Evolutionary conservation across 2,113 vertebrate species (phyloP).

Genomic region (Gulo gulo): DNA sequence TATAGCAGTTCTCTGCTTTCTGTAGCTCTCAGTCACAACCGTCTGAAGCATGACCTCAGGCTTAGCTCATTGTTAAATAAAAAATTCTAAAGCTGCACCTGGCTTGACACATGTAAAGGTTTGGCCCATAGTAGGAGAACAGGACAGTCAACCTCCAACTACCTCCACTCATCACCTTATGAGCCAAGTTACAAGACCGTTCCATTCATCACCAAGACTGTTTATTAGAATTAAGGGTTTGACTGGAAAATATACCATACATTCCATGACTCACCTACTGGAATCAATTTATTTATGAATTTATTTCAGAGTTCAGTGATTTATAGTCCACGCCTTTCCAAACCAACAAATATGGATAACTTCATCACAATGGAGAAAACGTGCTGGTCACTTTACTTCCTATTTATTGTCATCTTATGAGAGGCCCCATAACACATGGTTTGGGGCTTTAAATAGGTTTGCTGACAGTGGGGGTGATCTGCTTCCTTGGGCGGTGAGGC

Average conservation of each 20-base stretch:
- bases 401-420: not conserved
- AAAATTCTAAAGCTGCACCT: not conserved
- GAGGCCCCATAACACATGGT: not conserved
- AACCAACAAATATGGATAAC: conserved; percentile 3
- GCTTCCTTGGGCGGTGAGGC: not conserved
- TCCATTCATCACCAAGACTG: not conserved
- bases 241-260: not conserved
- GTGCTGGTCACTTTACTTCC: not conserved
- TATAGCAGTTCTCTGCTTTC: conserved; percentile 30
- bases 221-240: conserved; percentile 58
- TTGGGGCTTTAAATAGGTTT: not conserved
- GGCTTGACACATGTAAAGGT: conserved; percentile 49
- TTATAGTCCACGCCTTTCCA: not conserved
- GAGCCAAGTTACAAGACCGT: not conserved
- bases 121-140: not conserved
- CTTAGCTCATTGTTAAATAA: conserved; percentile 51
- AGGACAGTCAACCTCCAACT: not conserved
- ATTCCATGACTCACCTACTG: conserved; percentile 5
- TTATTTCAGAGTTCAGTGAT: conserved; percentile 43
- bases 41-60: not conserved
- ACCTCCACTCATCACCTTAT: not conserved
- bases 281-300: conserved; percentile 59
- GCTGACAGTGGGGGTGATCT: not conserved
- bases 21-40: conserved; percentile 8
- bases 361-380: conserved; percentile 29